phyloP scores from a whole-genome alignment of 2,888 invertebrate species.

The Zele albiditarsus region DNA sequence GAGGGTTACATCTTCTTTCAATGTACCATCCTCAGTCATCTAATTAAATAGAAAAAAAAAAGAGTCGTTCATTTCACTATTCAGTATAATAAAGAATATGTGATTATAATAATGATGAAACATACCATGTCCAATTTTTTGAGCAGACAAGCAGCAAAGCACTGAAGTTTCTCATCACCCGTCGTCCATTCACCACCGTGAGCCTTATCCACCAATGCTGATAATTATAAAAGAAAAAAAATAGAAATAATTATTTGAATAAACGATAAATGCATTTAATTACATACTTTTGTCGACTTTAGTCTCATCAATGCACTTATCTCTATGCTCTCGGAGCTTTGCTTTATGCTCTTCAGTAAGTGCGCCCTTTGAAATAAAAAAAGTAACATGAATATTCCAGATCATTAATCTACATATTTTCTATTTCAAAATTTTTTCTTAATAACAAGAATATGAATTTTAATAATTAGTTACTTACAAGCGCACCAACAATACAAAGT shows the following conservation, averaged over 20 bases:
- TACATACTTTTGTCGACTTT: constrained; percentile 58
- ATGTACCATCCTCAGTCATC: constrained; percentile 58
- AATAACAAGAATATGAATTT: not conserved
- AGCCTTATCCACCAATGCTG: constrained; percentile 58
- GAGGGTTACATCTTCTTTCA: constrained; percentile 56
- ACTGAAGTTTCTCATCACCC: constrained; percentile 59
- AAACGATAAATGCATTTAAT: not conserved
- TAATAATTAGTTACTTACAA: constrained; percentile 48
- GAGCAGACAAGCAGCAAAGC: constrained; percentile 62
- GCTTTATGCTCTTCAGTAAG: constrained; percentile 45
- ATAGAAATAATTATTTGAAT: not conserved
- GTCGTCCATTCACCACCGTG: constrained; percentile 50
- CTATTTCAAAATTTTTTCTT: not conserved
- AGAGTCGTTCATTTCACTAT: not conserved
- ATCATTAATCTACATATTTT: not conserved
- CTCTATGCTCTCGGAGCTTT: constrained; percentile 55
- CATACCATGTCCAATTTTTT: constrained; percentile 65
- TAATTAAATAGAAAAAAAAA: constrained; percentile 36
- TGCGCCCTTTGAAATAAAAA: constrained; percentile 41
- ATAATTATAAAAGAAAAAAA: constrained; percentile 19
- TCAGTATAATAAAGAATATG: too few species aligned
- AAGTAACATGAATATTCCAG: not conserved
- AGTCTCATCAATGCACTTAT: constrained; percentile 57
- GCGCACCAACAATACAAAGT: constrained; percentile 51
- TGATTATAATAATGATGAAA: constrained; percentile 23